These are phyloP conservation scores for Glandiceps talaboti DNA, from an alignment of 53 echinoderm and acorn worm species.

Conservation along the genomic window DNA sequence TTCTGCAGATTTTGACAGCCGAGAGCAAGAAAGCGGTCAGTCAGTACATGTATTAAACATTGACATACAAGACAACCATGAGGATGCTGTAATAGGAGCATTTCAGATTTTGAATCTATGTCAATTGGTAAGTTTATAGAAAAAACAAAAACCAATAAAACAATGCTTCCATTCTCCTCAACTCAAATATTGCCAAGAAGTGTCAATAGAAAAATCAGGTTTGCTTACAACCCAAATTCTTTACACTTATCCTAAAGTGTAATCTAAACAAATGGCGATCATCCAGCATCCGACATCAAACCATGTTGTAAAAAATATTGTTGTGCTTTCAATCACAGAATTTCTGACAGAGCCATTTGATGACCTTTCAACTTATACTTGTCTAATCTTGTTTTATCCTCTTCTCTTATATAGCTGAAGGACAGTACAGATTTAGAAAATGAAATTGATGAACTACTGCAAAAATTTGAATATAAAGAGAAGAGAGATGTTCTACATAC, in stretches of 20 bases:
- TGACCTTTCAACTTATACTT: neutral
- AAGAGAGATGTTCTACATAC: constrained; percentile 65
- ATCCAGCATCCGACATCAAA: too few species aligned
- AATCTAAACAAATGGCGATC: too few species aligned
- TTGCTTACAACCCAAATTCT: too few species aligned
- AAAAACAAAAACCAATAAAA: too few species aligned
- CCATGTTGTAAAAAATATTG: too few species aligned
- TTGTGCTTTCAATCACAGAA: too few species aligned
- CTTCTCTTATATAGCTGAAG: constrained; percentile 39
- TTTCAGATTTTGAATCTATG: constrained; percentile 63
- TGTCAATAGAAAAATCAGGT: neutral
- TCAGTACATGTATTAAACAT: constrained; percentile 88
- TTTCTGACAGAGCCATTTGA: neutral
- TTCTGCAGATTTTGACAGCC: constrained; percentile 52
- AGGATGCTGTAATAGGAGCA: constrained; percentile 88
- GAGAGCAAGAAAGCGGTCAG: constrained; percentile 35
- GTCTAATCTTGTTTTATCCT: neutral
- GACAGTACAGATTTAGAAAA: constrained; percentile 49
- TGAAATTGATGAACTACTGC: constrained; percentile 73
- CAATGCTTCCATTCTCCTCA: neutral
- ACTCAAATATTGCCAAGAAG: neutral
- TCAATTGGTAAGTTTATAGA: constrained; percentile 35
- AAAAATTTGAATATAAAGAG: constrained; percentile 51
- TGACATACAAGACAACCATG: constrained; percentile 93
- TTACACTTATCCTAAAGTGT: too few species aligned